Evolutionary conservation across 1,140 invertebrate genomes (phyloP).

Genomic region (Cataglyphis hispanica): DNA sequence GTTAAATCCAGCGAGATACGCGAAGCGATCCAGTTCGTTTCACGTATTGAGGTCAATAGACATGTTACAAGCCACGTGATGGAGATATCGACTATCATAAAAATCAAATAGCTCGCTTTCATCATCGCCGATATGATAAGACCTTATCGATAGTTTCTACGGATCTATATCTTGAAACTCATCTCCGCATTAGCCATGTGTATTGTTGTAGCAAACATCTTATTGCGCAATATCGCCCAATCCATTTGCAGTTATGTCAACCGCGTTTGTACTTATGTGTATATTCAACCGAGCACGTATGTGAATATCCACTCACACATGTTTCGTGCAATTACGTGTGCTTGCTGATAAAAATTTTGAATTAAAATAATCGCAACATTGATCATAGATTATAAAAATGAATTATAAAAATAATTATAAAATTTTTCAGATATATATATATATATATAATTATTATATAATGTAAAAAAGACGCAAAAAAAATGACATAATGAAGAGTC

Average conservation of each 20-base stretch:
- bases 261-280: not conserved
- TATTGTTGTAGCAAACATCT: constrained; percentile 28
- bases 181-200: not conserved
- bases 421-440: not conserved
- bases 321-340: not conserved
- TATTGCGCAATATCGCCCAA: constrained; percentile 26
- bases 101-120: constrained; percentile 56
- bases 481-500: constrained; percentile 22
- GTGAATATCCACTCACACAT: not conserved
- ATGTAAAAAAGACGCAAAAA: too few species aligned
- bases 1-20: constrained; percentile 24
- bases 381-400: not conserved
- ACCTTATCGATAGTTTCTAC: constrained; percentile 6
- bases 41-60: constrained; percentile 65
- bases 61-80: constrained; percentile 47
- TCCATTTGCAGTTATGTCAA: constrained; percentile 33
- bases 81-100: constrained; percentile 47
- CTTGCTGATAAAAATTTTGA: not conserved
- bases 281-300: not conserved
- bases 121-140: constrained; percentile 26
- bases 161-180: constrained; percentile 34
- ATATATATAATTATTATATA: constrained; percentile 25
- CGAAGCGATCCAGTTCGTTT: constrained; percentile 19
- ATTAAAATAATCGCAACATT: not conserved
- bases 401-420: too few species aligned